Evolutionary conservation across 53 echinoderm and acorn worm species (phyloP), one percentile per base, ranked within the genome.

Genomic region (Temnopleurus reevesii): DNA sequence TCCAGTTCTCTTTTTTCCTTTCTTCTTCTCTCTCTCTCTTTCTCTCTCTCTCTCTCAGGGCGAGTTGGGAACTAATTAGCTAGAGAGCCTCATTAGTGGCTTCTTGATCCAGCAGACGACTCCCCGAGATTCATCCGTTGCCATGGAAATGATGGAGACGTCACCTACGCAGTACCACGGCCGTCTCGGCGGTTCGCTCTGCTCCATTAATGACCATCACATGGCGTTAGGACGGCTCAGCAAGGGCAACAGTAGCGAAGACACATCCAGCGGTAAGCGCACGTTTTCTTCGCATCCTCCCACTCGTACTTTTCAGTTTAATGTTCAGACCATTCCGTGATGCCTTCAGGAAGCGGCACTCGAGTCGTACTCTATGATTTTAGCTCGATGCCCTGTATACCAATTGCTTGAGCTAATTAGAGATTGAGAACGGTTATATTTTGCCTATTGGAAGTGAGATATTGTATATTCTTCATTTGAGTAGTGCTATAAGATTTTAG

Each of bases 121-220:
- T 41, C n/a, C 36, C 71, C 17, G 43, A 71, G 71, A 80, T 80
- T 30, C 30, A 25, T 46, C 17, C 45, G 88, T 87, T 66, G 12
- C 76, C 88, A 87, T 87, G 88, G 88, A 44, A 53, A 87, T 87
- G 88, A 87, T 71, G 88, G 88, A 87, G 88, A 71, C 88, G 88
- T 87, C 88, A 87, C n/a, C n/a, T n/a, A 17, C 66, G 29, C 71
- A 87, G 66, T 66, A 49, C 51, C 66, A 66, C 53, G 71, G 88
- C 31, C 49, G 88, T 51, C 88, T 87, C 9, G 88, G 88, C 33
- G 88, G 88, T 8, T 71, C 71, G 3, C 88, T 87, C 26, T 87
- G 71, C 43, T 87, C 88, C 71, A 66, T 87, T 47, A 51, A 87
- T 45, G 46, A 60, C 27, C 59, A 59, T 53, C 65, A 64, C 88